phyloP scores from a whole-genome alignment of 2,113 vertebrate species.

The Corapipo altera region DNA sequence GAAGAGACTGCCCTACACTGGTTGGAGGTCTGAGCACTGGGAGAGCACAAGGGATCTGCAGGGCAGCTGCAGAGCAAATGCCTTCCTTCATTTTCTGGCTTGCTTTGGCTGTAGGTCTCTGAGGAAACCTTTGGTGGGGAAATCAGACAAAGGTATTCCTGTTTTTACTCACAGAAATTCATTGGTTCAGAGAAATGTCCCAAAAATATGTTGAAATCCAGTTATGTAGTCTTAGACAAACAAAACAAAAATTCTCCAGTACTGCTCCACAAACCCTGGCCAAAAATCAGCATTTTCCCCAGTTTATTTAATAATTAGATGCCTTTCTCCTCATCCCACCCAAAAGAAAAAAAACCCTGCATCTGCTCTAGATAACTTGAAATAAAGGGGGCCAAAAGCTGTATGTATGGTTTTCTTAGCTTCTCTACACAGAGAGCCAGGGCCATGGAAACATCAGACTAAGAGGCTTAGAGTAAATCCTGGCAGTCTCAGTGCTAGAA shows the following conservation, averaged over 20 bases:
- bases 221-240: background rate
- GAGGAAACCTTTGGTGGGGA: background rate
- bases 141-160: slow-evolving; percentile 11
- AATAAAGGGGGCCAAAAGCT: slow-evolving; percentile 29
- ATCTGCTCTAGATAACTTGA: slow-evolving; percentile 38
- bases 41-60: background rate
- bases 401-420: background rate
- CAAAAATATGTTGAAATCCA: slow-evolving; percentile 18
- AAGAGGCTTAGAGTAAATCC: slow-evolving; percentile 66
- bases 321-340: background rate
- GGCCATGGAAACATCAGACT: slow-evolving; percentile 29
- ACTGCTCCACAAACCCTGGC: background rate
- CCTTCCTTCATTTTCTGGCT: background rate
- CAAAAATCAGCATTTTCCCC: background rate
- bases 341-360: background rate
- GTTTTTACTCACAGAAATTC: background rate
- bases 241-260: background rate
- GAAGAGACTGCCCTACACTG: background rate
- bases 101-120: background rate
- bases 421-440: background rate
- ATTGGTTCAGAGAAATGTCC: slow-evolving; percentile 13
- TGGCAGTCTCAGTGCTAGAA: slow-evolving; percentile 37
- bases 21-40: background rate
- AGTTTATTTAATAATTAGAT: background rate
- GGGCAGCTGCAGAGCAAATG: fast-evolving